Evolutionary conservation across 2,797 vertebrate genomes (phyloP), one percentile per base, ranked within the genome.

Genomic region (Sebastes glaucus): DNA sequence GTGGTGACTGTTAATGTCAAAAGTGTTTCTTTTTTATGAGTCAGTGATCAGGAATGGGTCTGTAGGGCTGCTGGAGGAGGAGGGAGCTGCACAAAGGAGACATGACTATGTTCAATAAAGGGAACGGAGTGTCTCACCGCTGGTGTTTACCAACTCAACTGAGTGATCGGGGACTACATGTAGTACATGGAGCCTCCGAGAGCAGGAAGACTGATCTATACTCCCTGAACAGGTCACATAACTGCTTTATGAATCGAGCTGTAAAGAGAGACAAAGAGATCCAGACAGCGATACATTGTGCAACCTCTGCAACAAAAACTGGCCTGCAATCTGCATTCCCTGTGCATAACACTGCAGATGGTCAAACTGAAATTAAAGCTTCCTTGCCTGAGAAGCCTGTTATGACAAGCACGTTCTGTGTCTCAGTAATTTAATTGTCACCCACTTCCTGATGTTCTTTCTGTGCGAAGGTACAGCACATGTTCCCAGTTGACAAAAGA

Each of bases 21-120:
- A 87, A 80, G 80, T 71, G 11, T 89, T 87, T 88, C 56, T 82
- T 85, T 85, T 71, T 73, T 69, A 82, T 90, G 89, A 93, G 87
- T 93, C 92, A 85, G 79, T 77, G 76, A 88, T 89, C 55, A 67
- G 87, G 88, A 91, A 91, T 88, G 87, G 69, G 74, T 88, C 88
- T 89, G 80, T 52, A 8, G 81, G 49, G 78, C 65, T 74, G 84
- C 71, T 78, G 76, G 55, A 75, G 77, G n/a, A 38, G 62, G 76
- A 75, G 42, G 71, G 74, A 63, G 52, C 32, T 35, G 30, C 66
- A 81, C 74, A 74, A 79, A 68, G 42, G 61, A 88, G 63, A 78
- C 63, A 71, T 49, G 35, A 69, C 49, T 46, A 28, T 57, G 63
- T 63, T 83, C 71, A 82, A 66, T 80, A 86, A 84, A 89, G 18